phyloP scores from a whole-genome alignment of 2,797 vertebrate species.

The Cuculus canorus region DNA sequence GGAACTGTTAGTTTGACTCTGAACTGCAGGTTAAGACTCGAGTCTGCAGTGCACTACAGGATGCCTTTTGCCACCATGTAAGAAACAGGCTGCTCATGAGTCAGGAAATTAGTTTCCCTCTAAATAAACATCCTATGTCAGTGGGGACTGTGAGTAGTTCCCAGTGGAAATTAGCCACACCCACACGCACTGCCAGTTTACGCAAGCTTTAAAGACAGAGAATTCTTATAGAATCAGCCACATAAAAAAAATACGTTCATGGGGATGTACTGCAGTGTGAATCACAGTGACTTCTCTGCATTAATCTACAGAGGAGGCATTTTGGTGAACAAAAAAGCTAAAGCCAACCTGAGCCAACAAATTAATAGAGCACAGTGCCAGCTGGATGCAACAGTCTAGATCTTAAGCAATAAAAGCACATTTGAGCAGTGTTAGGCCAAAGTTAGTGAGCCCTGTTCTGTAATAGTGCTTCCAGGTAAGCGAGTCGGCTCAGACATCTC shows the following conservation, averaged over 20 bases:
- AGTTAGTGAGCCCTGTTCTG: neutral
- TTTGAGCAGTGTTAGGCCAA: neutral
- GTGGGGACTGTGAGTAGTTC: conserved; percentile 17
- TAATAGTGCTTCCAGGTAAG: neutral
- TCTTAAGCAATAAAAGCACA: neutral
- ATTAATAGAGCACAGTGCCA: neutral
- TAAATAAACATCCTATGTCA: conserved; percentile 52
- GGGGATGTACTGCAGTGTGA: neutral
- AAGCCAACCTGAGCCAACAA: neutral
- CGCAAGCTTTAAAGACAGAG: neutral
- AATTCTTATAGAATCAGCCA: neutral
- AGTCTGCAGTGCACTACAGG: neutral
- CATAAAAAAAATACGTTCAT: neutral
- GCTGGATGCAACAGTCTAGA: neutral
- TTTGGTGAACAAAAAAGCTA: neutral
- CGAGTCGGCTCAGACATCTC: neutral
- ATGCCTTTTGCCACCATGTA: neutral
- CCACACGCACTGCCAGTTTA: neutral
- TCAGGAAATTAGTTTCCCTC: conserved; percentile 35
- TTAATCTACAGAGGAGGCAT: neutral
- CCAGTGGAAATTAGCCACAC: conserved; percentile 21
- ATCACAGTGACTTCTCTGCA: neutral
- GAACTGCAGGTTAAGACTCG: neutral
- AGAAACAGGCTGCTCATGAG: conserved; percentile 17
- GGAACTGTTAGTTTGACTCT: neutral